phyloP scores from a whole-genome alignment of 2,113 vertebrate species.

The Gulo gulo region DNA sequence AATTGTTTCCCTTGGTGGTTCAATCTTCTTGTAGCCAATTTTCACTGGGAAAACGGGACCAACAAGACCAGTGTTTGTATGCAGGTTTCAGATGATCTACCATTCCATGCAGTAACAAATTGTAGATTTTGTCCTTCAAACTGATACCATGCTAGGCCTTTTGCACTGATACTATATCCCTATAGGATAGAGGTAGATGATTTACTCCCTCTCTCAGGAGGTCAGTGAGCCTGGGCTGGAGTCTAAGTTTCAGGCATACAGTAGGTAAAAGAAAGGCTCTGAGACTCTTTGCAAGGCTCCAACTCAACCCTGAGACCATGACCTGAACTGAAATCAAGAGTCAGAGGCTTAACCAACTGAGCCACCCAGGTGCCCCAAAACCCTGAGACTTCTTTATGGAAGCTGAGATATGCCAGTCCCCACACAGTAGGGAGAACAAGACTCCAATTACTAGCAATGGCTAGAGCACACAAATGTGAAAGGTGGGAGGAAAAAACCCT shows the following conservation, averaged over 20 bases:
- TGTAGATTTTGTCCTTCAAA: not conserved
- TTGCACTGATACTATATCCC: not conserved
- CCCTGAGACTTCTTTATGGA: not conserved
- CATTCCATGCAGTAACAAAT: not conserved
- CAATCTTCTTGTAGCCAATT: not conserved
- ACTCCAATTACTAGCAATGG: not conserved
- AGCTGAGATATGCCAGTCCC: not conserved
- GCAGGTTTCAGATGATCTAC: not conserved
- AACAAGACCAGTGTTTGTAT: not conserved
- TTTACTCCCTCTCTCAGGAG: not conserved
- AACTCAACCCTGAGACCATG: not conserved
- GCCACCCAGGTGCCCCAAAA: not conserved
- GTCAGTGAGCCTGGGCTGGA: not conserved
- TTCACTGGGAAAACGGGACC: not conserved
- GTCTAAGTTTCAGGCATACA: not conserved
- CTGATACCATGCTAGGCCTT: not conserved
- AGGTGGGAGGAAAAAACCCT: not conserved
- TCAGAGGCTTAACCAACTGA: not conserved
- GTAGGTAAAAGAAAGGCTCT: not conserved
- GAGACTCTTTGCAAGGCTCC: not conserved
- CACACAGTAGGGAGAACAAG: not conserved
- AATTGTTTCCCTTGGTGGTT: not conserved
- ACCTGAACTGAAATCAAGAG: not conserved
- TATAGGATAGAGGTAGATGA: not conserved
- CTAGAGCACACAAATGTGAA: not conserved